Base-by-base conservation (phyloP, 2,797 vertebrate genomes). In the Sebastolobus altivelis region DNA sequence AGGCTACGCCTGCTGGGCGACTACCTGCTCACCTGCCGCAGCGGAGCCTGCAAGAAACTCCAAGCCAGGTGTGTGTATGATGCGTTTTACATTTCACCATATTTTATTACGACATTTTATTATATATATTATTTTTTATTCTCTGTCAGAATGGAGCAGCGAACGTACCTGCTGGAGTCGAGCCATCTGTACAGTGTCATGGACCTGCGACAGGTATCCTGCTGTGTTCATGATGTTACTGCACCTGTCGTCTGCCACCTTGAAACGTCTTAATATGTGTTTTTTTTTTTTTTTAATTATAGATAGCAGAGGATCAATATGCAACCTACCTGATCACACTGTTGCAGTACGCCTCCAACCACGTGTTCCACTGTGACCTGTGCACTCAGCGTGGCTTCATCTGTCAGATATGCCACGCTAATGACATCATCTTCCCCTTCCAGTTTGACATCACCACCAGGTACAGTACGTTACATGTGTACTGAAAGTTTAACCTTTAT, bases 351-450 rank as follows among this genome's bases (percentile, higher is more conserved):
- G 96, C 97, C 0, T 96, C 95, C 70, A 96, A 93, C 49, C 98
- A 99, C 0, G 96, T 99, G 83, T 96, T 96, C 90, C 94, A 92
- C 87, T 99, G 98, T 0, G 97, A 98, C 88, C 96, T 99, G 29
- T 99, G 98, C 91, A 98, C 97, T 6, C 98, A 99, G 92, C 95
- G 97, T 0, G 98, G 98, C 65, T 99, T 99, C 91, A 97, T 99
- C 87, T 99, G 98, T 92, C 97, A 98, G 94, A 97, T 98, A 83
- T 99, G 98, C 90, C 96, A 96, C 67, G 80, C 91, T 8, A 78
- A 95, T 0, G 91, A 97, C 91, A 99, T 98, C 91, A 97, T 99
- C 91, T 99, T 99, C 81, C 98, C 98, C 72, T 99, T 99, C 1
- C 96, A 99, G 95, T 97, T 98, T 4, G 96, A 98, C 80, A 96